Evolutionary conservation across 2,797 vertebrate species (phyloP), one percentile per base, ranked within the genome.

Genomic region (Falco columbarius): DNA sequence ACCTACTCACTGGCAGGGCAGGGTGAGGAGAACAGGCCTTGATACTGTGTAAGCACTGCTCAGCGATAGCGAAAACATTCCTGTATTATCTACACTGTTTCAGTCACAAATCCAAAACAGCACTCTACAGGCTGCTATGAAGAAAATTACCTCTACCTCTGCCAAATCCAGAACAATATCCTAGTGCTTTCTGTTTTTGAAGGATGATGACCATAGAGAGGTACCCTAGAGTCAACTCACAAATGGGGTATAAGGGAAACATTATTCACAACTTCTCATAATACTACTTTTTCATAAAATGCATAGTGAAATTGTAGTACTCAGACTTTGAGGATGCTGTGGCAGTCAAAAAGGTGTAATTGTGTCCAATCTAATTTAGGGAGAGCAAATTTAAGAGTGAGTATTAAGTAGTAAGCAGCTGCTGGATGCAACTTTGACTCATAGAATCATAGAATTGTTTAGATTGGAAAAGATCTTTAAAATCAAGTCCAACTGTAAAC

Each of bases 201-300:
- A 55, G 26, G 65, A 34, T 23, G 51, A 23, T 58, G 77, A 23
- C 27, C 49, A 15, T 38, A 38, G 32, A 76, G 51, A 65, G 15
- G 44, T 47, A n/a, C n/a, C 26, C 18, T 32, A 55, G n/a, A 66
- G 16, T 24, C 58, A 65, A 0, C 10, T 51, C 1, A 1, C 0
- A 1, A 36, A 18, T 14, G 23, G 4, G 32, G 13, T 38, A 46
- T 9, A 49, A 63, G 18, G 14, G 7, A 74, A 52, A 27, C 1
- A 8, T 44, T 56, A 36, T n/a, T 81, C 38, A 51, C 8, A 6
- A 10, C 14, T 67, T 70, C 16, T 67, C 12, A 21, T 14, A 49
- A 40, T 11, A 52, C 32, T 47, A 16, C 10, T 67, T 83, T 62
- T 86, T 40, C 20, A 74, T 42, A 26, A 7, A 72, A 38, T 4